Conservation (phyloP, 2,113 vertebrate species). For the Erpornis zantholeuca region DNA sequence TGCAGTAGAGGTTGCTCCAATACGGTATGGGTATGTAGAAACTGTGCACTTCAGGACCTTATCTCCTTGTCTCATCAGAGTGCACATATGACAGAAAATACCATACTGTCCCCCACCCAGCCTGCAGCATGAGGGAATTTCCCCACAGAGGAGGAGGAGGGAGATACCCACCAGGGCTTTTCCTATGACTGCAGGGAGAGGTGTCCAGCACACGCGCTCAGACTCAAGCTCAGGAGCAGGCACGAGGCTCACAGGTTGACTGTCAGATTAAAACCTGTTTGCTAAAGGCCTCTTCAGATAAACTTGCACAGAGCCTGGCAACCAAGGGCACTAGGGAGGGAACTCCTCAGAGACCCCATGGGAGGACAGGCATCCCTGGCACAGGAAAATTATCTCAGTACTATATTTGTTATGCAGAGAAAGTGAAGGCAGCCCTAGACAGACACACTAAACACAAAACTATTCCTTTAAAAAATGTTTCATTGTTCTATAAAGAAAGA, state of each 20-base stretch:
- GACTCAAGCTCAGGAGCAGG: background rate
- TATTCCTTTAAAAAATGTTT: background rate
- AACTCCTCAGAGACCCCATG: background rate
- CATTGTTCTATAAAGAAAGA: background rate
- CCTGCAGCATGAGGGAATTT: fast-evolving
- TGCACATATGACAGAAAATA: background rate
- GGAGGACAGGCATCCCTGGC: background rate
- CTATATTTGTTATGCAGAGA: background rate
- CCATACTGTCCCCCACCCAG: fast-evolving
- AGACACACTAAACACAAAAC: background rate
- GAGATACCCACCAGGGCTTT: background rate
- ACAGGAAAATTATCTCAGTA: background rate
- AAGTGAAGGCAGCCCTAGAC: background rate
- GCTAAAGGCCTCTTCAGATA: background rate
- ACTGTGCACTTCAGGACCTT: background rate
- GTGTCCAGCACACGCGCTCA: fast-evolving
- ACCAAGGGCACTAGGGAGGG: background rate
- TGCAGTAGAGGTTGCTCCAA: background rate
- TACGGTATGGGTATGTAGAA: fast-evolving
- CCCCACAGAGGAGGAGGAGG: background rate
- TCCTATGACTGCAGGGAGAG: background rate
- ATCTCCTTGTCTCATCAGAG: background rate
- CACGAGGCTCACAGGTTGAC: fast-evolving
- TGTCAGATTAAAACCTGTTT: background rate
- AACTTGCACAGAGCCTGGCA: background rate